A percentile compares a stretch with the other conserved stretches of the same genome.
These are phyloP conservation scores for Galaxea fascicularis DNA, from an alignment of 92 coral and sea anemone species.

Conservation along the genomic window DNA sequence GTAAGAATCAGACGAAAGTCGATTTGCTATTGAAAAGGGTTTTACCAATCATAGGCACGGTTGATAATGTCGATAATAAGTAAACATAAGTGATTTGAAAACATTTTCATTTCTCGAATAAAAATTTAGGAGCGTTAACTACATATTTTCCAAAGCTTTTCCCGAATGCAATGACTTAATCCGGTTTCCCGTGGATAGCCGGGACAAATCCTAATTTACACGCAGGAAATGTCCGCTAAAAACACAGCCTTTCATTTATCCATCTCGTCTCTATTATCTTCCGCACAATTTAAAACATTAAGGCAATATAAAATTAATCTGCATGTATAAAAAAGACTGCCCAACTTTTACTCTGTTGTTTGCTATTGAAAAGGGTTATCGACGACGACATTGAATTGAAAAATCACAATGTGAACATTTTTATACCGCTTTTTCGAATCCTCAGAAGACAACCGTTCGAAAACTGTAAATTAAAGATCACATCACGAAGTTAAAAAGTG, in stretches of 20 bases:
- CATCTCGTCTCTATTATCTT: slow-evolving; percentile 7
- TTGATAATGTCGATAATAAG: not conserved
- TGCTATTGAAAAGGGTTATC: slow-evolving; percentile 4
- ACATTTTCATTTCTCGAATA: not conserved
- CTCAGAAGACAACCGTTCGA: not conserved
- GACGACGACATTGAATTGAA: not conserved
- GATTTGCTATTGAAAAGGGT: not conserved
- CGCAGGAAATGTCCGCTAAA: not conserved
- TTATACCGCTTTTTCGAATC: not conserved
- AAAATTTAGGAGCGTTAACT: not conserved
- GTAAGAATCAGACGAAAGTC: not conserved
- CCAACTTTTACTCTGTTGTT: not conserved
- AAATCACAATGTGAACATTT: slow-evolving; percentile 20
- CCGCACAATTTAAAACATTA: not conserved
- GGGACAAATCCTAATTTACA: not conserved
- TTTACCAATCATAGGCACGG: not conserved
- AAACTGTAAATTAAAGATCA: not conserved
- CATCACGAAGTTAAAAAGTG: not conserved
- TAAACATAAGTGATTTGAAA: not conserved
- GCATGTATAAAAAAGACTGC: not conserved
- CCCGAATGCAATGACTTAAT: not conserved
- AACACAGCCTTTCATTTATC: not conserved
- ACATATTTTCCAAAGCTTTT: not conserved
- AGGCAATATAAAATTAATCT: slow-evolving; percentile 8
- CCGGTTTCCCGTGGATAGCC: not conserved